Evolutionary conservation across 2,113 vertebrate species (phyloP).

Genomic region (Hyla sarda): DNA sequence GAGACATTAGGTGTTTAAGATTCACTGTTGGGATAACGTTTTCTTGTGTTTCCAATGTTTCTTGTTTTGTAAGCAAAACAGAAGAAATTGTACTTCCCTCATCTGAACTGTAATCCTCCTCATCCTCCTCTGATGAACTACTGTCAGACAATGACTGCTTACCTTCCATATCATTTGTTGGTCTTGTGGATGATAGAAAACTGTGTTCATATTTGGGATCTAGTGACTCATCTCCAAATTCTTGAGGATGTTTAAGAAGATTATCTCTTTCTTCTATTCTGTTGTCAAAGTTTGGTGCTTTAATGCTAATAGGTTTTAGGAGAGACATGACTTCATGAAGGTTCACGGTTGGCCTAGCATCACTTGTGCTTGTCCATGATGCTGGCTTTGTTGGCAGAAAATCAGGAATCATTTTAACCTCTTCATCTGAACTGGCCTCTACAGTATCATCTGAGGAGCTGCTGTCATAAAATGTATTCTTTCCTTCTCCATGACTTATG

Average conservation of each 20-base stretch:
- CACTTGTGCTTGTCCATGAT: background rate
- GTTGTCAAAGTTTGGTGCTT: background rate
- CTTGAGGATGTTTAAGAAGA: background rate
- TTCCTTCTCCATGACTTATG: background rate
- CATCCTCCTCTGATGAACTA: background rate
- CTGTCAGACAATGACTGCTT: background rate
- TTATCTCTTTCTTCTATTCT: background rate
- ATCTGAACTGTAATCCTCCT: constrained; percentile 1
- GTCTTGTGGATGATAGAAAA: background rate
- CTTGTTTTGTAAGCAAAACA: background rate
- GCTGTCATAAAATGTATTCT: background rate
- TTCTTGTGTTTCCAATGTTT: background rate
- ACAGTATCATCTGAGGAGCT: background rate
- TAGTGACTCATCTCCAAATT: background rate
- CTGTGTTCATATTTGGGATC: background rate
- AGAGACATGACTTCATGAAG: constrained; percentile 3
- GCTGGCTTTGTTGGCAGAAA: background rate
- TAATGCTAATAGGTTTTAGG: background rate
- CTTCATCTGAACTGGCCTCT: background rate
- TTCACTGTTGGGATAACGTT: background rate
- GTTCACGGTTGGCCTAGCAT: background rate
- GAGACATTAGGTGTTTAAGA: background rate
- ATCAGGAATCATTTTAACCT: background rate
- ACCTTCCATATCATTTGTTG: background rate
- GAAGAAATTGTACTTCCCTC: background rate